Evolutionary conservation across 2,888 invertebrate genomes (phyloP).

Genomic region (Rhamnusium bicolor): DNA sequence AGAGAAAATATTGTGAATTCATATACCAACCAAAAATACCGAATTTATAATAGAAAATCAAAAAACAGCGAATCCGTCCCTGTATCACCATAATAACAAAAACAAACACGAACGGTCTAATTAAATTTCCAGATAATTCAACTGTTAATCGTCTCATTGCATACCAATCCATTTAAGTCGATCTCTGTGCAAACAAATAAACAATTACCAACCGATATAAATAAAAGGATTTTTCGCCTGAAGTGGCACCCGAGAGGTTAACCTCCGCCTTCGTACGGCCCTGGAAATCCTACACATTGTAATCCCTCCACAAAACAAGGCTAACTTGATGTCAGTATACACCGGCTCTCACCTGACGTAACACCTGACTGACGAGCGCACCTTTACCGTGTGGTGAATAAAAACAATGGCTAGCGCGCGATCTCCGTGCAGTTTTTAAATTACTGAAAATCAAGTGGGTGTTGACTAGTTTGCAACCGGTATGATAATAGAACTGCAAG

Average conservation of each 20-base stretch:
- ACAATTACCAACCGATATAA: constrained; percentile 26
- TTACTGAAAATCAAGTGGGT: constrained; percentile 18
- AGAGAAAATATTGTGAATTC: too few relatives aligned
- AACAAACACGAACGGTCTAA: constrained; percentile 11
- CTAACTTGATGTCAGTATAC: constrained; percentile 62
- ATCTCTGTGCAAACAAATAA: constrained; percentile 34
- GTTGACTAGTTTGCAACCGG: neutral
- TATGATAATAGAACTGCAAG: neutral
- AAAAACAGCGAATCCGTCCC: neutral
- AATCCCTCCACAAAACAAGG: constrained; percentile 58
- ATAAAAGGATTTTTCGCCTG: constrained; percentile 22
- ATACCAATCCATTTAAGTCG: constrained; percentile 46
- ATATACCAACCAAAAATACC: too few relatives aligned
- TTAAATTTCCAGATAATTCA: constrained; percentile 9
- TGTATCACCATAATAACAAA: constrained; percentile 9
- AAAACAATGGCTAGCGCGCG: constrained; percentile 22
- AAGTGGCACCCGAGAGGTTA: constrained; percentile 23
- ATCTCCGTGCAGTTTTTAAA: constrained; percentile 12
- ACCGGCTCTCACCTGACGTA: constrained; percentile 68
- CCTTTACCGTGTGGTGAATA: constrained; percentile 8
- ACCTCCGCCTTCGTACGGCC: constrained; percentile 59
- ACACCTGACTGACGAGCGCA: constrained; percentile 63
- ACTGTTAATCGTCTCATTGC: constrained; percentile 9
- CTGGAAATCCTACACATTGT: constrained; percentile 62
- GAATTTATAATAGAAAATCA: too few relatives aligned